These are phyloP conservation scores for Poeciliopsis gracilis DNA, from an alignment of 2,797 vertebrate genomes.

Conservation along the genomic window DNA sequence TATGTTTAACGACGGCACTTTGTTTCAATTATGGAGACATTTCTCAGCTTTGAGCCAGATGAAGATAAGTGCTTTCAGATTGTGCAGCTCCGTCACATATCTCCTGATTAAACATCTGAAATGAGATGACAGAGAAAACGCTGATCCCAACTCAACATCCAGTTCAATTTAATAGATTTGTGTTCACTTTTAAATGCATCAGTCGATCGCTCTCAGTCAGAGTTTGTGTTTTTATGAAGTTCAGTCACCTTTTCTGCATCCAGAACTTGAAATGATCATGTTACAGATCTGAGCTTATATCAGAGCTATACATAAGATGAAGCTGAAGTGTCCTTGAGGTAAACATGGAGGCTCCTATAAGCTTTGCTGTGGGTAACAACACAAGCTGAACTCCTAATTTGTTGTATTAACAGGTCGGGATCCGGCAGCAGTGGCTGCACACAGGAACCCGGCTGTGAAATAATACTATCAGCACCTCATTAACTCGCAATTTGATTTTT, in stretches of 20 bases:
- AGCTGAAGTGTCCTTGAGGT: conserved; percentile 31
- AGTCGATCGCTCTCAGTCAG: not conserved
- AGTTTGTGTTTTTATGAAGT: not conserved
- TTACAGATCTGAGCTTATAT: not conserved
- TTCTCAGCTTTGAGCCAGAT: not conserved
- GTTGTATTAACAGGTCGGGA: conserved; percentile 57
- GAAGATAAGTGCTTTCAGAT: not conserved
- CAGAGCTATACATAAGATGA: not conserved
- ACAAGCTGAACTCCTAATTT: conserved; percentile 38
- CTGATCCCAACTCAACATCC: not conserved
- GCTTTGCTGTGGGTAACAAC: conserved; percentile 17
- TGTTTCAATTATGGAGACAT: too few species aligned
- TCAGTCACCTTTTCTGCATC: not conserved
- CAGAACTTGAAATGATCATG: not conserved
- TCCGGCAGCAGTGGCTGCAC: conserved; percentile 32
- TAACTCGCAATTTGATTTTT: conserved; percentile 49
- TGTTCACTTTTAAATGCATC: not conserved
- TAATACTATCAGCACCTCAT: conserved; percentile 65
- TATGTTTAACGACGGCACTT: too few species aligned
- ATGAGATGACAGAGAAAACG: not conserved
- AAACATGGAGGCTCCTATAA: conserved; percentile 8
- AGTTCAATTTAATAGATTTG: too few species aligned
- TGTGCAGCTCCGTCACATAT: not conserved
- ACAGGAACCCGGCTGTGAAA: conserved; percentile 59
- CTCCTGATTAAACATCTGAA: conserved; percentile 1